Percentiles rank a stretch among this genome's conserved stretches.
These are phyloP conservation scores for Pygoscelis adeliae DNA, from an alignment of 2,113 vertebrate genomes.

Conservation along the genomic window DNA sequence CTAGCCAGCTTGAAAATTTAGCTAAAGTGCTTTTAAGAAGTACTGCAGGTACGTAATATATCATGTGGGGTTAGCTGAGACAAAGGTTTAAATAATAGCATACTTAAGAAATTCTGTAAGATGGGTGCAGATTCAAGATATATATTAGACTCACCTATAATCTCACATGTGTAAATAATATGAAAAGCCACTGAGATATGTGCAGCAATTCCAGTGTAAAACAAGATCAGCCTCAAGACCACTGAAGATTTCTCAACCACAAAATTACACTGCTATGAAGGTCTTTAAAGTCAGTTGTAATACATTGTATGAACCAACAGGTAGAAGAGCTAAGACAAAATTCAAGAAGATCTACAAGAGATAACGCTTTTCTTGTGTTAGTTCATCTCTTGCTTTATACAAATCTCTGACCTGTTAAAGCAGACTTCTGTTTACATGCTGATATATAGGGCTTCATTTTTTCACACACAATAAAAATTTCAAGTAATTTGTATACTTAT, in stretches of 20 bases:
- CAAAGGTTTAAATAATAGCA: not conserved
- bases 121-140: not conserved
- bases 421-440: not conserved
- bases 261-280: not conserved
- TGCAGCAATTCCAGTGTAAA: not conserved
- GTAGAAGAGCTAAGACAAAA: not conserved
- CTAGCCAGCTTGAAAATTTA: not conserved
- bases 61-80: slow-evolving; percentile 18
- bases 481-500: not conserved
- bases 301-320: not conserved
- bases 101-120: not conserved
- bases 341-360: not conserved
- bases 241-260: not conserved
- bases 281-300: not conserved
- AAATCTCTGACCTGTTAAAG: not conserved
- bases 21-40: slow-evolving; percentile 27
- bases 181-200: not conserved
- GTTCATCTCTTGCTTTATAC: not conserved
- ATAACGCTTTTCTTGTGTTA: not conserved
- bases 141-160: not conserved
- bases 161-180: not conserved
- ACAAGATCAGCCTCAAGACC: not conserved
- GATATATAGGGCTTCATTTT: not conserved
- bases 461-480: not conserved
- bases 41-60: not conserved